Evolutionary conservation across 2,888 invertebrate genomes (phyloP), one percentile per base, ranked within the genome.

Genomic region (Pandemis heparana): DNA sequence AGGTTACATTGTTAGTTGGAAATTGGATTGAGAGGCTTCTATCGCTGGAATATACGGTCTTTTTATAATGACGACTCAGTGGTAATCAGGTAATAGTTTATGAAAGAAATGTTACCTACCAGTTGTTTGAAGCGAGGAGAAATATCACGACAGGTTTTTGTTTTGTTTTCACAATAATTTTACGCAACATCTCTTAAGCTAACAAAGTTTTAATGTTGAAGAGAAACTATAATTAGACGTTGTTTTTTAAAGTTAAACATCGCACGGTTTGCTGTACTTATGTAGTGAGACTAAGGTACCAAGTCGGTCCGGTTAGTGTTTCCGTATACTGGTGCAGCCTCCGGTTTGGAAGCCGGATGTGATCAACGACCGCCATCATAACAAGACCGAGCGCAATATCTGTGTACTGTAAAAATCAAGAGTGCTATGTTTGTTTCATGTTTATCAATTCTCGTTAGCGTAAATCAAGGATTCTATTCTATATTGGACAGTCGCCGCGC

Each of bases 1-100:
- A 32, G 16, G 51, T 62, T 63, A 18, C 18, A 62, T 38, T 59
- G 14, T 46, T 5, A 60, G 60, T 32, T 48, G 60, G 71, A 18
- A 43, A 39, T 62, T 16, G n/a, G 39, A 9, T 16, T 56, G 12
- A 23, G 12, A 12, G 12, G 12, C 56, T 56, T 23, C 23, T 23
- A 53, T 18, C 8, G n/a, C 48, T n/a, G 1, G 51, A 16, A 9
- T 9, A 53, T 53, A 53, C 51, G 16, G 51, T 53, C 16, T 16
- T 8, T 16, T 9, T 0, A 48, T 12, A 10, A 5, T 12, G 14
- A 12, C 12, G 5, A 12, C 12, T 5, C 10, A 46, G 14, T 48
- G 7, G 5, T 5, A 43, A 43, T 5, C 46, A 9, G 8, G 51
- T 18, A 18, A 48, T 1, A 18, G 23, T 23, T 56, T 23, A 23